phyloP scores from a whole-genome alignment of 2,797 vertebrate species.

The Enteromius mattozi region DNA sequence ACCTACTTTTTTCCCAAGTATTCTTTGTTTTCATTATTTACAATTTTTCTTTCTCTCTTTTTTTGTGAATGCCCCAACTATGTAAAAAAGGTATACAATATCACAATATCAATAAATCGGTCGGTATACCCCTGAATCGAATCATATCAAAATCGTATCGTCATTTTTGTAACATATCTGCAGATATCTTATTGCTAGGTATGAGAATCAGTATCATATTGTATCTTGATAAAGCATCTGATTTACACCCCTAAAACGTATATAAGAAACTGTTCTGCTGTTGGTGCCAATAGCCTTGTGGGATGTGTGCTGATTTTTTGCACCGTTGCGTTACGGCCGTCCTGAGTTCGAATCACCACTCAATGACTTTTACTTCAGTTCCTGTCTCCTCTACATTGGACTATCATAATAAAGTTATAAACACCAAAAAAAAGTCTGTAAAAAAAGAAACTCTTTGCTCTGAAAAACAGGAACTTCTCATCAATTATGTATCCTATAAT shows the following conservation, averaged over 20 bases:
- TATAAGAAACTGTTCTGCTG: background rate
- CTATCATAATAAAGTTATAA: background rate
- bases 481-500: background rate
- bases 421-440: background rate
- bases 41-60: no score
- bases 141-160: background rate
- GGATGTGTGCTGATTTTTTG: background rate
- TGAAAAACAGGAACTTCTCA: background rate
- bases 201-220: background rate
- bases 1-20: background rate
- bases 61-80: background rate
- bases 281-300: background rate
- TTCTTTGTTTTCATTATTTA: background rate
- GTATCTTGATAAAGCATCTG: background rate
- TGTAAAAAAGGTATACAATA: background rate
- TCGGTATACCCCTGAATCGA: background rate
- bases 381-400: background rate
- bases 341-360: background rate
- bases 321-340: background rate
- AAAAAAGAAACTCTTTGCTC: background rate
- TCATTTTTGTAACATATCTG: background rate
- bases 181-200: background rate
- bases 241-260: background rate
- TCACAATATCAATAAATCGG: background rate
- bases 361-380: background rate